Evolutionary conservation across 2,888 invertebrate species (phyloP).

Genomic region (Alentia gelatinosa): DNA sequence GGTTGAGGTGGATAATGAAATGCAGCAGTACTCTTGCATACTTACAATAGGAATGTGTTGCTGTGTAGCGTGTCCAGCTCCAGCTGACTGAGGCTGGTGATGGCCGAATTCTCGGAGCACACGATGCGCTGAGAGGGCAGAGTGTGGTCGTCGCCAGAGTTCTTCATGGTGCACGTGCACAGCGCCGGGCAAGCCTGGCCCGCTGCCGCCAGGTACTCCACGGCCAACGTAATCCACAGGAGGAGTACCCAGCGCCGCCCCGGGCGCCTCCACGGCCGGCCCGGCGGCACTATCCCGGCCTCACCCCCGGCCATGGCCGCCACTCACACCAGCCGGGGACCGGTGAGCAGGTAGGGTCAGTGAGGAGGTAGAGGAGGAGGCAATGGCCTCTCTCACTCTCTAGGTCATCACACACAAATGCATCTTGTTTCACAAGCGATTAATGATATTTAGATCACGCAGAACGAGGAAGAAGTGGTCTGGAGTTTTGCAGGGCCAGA

Average conservation of each 20-base stretch:
- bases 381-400: neutral
- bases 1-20: too few species aligned
- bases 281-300: neutral
- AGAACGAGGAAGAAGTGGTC: too few species aligned
- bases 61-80: constrained; percentile 2
- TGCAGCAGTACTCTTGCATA: too few species aligned
- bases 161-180: constrained; percentile 40
- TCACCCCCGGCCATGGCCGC: neutral
- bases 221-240: constrained; percentile 20
- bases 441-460: too few species aligned
- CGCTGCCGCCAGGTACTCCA: constrained; percentile 24
- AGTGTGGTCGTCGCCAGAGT: neutral
- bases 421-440: too few species aligned
- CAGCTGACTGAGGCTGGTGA: constrained; percentile 18
- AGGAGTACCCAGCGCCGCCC: constrained; percentile 5
- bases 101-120: constrained; percentile 35
- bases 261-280: neutral
- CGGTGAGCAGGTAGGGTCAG: neutral
- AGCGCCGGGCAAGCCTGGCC: neutral
- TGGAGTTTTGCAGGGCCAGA: too few species aligned
- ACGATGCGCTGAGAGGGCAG: constrained; percentile 6
- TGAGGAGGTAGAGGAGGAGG: neutral
- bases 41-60: constrained; percentile 44
- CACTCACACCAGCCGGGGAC: neutral
- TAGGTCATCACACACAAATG: neutral